Conservation (phyloP, 2,888 invertebrate species). For the Drosophila multiciliata region DNA sequence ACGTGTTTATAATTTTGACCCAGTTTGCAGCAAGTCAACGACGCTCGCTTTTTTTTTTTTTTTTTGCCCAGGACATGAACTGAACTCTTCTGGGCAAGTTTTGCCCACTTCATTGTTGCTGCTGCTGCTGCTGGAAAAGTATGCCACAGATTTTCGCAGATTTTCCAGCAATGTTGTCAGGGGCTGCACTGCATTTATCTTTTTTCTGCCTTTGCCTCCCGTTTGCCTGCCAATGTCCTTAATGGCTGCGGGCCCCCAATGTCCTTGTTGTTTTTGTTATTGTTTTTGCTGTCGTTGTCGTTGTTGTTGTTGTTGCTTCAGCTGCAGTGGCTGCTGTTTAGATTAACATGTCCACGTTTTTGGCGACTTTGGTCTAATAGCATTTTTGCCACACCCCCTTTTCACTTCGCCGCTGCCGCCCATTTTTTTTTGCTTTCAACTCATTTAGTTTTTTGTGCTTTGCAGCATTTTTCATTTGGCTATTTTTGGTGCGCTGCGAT, state of each 20-base stretch:
- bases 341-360: constrained; percentile 50
- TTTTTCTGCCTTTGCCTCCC: constrained; percentile 39
- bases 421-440: not conserved
- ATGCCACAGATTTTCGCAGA: constrained; percentile 55
- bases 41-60: not conserved
- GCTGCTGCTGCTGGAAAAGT: constrained; percentile 31
- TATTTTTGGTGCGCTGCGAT: constrained; percentile 48
- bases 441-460: constrained; percentile 22
- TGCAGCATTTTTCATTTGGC: constrained; percentile 6
- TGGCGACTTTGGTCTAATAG: constrained; percentile 46
- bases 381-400: constrained; percentile 28
- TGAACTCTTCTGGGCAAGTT: constrained; percentile 35
- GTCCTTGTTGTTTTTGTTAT: constrained; percentile 48
- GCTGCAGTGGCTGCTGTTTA: constrained; percentile 18
- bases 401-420: not conserved
- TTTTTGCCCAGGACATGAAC: constrained; percentile 17
- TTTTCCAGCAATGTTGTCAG: constrained; percentile 43
- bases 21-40: constrained; percentile 56
- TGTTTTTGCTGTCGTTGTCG: constrained; percentile 27
- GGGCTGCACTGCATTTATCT: constrained; percentile 55
- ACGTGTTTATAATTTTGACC: constrained; percentile 80
- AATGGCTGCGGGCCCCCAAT: constrained; percentile 65
- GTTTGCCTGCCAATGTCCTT: constrained; percentile 63
- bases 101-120: constrained; percentile 30
- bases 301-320: not conserved